These are phyloP conservation scores for Laterallus jamaicensis DNA, from an alignment of 2,113 vertebrate genomes.

Conservation along the genomic window DNA sequence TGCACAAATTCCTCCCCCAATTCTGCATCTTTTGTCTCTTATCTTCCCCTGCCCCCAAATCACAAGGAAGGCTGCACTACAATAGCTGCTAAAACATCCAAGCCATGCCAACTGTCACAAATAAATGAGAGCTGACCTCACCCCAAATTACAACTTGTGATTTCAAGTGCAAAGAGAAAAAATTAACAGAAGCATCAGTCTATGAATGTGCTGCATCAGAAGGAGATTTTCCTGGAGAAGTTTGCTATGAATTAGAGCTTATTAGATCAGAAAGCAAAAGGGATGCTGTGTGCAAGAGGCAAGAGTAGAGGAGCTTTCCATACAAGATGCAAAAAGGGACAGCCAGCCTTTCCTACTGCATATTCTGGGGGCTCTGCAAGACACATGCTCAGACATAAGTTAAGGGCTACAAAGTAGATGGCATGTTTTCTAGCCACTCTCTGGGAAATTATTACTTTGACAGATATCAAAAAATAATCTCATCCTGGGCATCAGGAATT, in stretches of 20 bases:
- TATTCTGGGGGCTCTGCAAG: neutral
- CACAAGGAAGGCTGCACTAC: neutral
- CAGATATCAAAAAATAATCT: neutral
- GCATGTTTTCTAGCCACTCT: neutral
- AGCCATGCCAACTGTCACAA: neutral
- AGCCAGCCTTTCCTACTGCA: neutral
- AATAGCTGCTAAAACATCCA: neutral
- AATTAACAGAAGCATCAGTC: neutral
- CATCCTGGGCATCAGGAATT: neutral
- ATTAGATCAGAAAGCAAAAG: neutral
- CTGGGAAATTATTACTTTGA: neutral
- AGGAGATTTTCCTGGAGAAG: neutral
- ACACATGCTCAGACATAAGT: neutral
- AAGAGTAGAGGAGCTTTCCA: neutral
- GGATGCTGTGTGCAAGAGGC: neutral
- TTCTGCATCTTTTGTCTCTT: conserved; percentile 14
- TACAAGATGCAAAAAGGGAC: neutral
- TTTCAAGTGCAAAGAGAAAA: neutral
- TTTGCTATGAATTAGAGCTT: neutral
- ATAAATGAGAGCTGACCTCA: neutral
- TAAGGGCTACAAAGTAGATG: neutral
- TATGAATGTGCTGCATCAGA: neutral
- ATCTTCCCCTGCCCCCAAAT: neutral
- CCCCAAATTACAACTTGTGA: neutral
- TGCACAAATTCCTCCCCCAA: neutral